A percentile compares a stretch with the other conserved stretches of the same genome.
Conservation (phyloP, 2,888 invertebrate genomes). For the Coremacera marginata region DNA sequence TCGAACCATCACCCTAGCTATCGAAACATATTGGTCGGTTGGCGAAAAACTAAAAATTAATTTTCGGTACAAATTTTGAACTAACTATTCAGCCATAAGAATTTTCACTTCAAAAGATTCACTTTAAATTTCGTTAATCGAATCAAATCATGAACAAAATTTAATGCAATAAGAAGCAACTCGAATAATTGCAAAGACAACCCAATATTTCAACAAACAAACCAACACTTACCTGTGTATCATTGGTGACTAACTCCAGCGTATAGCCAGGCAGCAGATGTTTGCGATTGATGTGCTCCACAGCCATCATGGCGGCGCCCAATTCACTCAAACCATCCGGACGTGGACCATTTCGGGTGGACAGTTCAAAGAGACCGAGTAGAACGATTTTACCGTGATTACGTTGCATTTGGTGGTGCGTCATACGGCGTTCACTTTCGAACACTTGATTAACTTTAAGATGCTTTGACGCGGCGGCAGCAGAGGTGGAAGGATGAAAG, state of each 20-base stretch:
- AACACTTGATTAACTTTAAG: constrained; percentile 69
- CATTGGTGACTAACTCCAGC: constrained; percentile 83
- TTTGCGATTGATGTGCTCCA: constrained; percentile 82
- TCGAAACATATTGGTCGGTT: too few species aligned
- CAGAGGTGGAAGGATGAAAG: constrained; percentile 6
- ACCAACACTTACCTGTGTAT: constrained; percentile 80
- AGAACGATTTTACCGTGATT: constrained; percentile 74
- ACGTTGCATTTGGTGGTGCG: constrained; percentile 56
- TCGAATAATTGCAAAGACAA: background rate
- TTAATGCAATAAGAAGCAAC: too few species aligned
- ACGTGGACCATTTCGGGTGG: constrained; percentile 75
- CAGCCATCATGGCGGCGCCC: constrained; percentile 83
- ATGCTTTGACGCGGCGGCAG: constrained; percentile 49
- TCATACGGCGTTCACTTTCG: constrained; percentile 65
- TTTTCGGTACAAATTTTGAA: too few species aligned
- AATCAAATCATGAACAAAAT: too few species aligned
- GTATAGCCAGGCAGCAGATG: constrained; percentile 78
- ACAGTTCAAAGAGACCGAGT: constrained; percentile 85
- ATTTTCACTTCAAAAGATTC: too few species aligned
- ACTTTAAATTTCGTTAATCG: background rate
- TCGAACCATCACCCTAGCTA: too few species aligned
- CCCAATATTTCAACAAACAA: too few species aligned
- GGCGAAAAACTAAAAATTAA: too few species aligned
- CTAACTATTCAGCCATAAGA: too few species aligned
- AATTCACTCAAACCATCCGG: constrained; percentile 81